Conservation (phyloP, 1,140 invertebrate species). For the Oedothorax gibbosus region DNA sequence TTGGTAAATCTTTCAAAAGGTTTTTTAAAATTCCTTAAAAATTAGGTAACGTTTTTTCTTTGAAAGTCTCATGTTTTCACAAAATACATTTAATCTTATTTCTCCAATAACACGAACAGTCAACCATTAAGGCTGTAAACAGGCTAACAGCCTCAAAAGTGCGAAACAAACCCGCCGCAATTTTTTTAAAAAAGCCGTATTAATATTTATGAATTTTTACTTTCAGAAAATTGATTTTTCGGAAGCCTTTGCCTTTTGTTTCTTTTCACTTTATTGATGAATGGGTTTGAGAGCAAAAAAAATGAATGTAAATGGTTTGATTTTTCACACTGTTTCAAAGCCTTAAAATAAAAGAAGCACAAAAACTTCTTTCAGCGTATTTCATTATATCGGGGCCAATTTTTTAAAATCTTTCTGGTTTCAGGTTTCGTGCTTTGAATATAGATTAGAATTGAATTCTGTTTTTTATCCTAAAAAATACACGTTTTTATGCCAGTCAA, state of each 20-base stretch:
- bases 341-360: conserved; percentile 15
- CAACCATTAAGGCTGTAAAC: no score
- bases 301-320: conserved; percentile 36
- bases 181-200: conserved; percentile 20
- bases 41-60: conserved; percentile 24
- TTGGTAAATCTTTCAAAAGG: no score
- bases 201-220: conserved; percentile 34
- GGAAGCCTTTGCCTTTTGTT: background rate
- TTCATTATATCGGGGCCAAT: conserved; percentile 19
- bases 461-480: no score
- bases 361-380: conserved; percentile 26
- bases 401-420: conserved; percentile 20
- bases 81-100: no score
- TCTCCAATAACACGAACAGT: no score
- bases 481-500: no score
- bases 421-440: conserved; percentile 20
- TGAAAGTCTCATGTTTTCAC: conserved; percentile 5
- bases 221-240: conserved; percentile 35
- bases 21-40: background rate
- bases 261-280: conserved; percentile 12
- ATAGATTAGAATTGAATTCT: conserved; percentile 33
- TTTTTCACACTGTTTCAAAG: conserved; percentile 22
- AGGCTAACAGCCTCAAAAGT: no score
- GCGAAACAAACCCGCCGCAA: background rate
- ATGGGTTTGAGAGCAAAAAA: background rate